phyloP scores from a whole-genome alignment of 2,113 vertebrate species.

The Leucopsar rothschildi region DNA sequence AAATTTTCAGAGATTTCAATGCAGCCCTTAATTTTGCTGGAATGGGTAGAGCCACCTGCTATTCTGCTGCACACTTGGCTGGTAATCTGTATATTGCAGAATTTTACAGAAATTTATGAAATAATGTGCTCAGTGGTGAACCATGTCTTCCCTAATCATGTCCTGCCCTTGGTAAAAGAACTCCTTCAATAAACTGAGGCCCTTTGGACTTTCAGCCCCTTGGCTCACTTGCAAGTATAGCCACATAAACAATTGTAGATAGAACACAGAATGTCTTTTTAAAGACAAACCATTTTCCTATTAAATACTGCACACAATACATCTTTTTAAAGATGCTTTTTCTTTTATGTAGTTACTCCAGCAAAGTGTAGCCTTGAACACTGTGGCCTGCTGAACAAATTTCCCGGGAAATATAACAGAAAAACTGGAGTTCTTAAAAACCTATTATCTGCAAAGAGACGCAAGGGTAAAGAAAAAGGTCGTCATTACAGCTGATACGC shows the following conservation, averaged over 20 bases:
- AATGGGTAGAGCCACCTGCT: not conserved
- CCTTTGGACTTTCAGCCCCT: not conserved
- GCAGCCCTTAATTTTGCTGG: not conserved
- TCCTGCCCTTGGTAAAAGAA: not conserved
- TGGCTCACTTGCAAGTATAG: not conserved
- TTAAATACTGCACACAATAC: not conserved
- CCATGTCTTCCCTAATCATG: not conserved
- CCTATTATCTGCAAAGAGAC: conserved; percentile 11
- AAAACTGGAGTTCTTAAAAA: conserved; percentile 44
- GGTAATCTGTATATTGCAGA: not conserved
- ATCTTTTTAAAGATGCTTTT: conserved; percentile 5
- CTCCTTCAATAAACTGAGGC: not conserved
- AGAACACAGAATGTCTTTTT: not conserved
- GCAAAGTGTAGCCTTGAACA: conserved; percentile 1
- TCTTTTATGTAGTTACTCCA: not conserved
- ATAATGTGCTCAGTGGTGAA: not conserved
- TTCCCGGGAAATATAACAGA: not conserved
- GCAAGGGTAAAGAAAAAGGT: conserved; percentile 26
- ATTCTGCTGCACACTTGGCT: not conserved
- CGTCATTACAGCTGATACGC: not conserved
- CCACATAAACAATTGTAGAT: not conserved
- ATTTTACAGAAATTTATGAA: not conserved
- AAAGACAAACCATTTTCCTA: not conserved
- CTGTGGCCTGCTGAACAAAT: not conserved
- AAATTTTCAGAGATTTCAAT: not conserved